Conservation (phyloP, 2,797 vertebrate species). For the Centroberyx gerrardi region DNA sequence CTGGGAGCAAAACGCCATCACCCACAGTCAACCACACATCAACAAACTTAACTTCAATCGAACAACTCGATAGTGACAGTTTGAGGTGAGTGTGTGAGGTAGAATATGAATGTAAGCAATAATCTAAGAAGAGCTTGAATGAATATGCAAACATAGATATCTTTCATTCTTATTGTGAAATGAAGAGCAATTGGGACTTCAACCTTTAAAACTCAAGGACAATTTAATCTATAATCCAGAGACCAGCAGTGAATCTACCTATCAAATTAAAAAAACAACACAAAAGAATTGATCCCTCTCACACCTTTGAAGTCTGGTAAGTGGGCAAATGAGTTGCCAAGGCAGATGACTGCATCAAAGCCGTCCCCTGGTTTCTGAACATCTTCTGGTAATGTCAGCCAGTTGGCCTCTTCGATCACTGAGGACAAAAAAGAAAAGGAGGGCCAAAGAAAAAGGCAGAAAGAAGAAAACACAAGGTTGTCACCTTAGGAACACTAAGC, state of each 20-base stretch:
- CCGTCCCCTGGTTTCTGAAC: slow-evolving; percentile 89
- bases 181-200: not conserved
- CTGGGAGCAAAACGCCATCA: slow-evolving; percentile 80
- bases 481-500: not conserved
- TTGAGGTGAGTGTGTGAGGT: too few species aligned
- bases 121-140: not conserved
- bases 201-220: not conserved
- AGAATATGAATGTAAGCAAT: too few species aligned
- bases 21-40: slow-evolving; percentile 51
- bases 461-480: not conserved
- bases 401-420: slow-evolving; percentile 99
- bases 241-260: not conserved
- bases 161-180: not conserved
- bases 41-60: not conserved
- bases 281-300: not conserved
- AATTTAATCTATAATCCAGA: not conserved
- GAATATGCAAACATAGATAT: not conserved
- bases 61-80: not conserved
- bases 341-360: slow-evolving; percentile 96
- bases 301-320: slow-evolving; percentile 97
- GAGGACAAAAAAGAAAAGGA: not conserved
- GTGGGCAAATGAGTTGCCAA: slow-evolving; percentile 98
- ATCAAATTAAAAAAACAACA: not conserved
- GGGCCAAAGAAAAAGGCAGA: not conserved
- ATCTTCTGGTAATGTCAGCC: slow-evolving; percentile 93